Base-by-base conservation (phyloP, 2,797 vertebrate genomes). In the Protonibea diacanthus region DNA sequence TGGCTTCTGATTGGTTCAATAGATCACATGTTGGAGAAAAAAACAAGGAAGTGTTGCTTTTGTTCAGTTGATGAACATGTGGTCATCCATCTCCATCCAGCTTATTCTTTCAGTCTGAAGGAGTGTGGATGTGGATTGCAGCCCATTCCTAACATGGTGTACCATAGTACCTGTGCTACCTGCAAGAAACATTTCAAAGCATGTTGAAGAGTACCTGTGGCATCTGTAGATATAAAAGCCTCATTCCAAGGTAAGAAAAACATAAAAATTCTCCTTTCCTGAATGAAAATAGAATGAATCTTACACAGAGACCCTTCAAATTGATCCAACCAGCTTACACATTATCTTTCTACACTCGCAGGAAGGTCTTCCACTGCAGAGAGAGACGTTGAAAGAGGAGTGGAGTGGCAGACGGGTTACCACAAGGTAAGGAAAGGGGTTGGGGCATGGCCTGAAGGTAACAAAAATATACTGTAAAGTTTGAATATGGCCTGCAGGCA, bases 11-110 rank as follows among this genome's bases (percentile, higher is more conserved):
- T 51, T 68, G 57, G 58, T 44, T 20, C 4, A 2, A 5, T 17
- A 20, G n/a, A 3, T 63, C 71, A 80, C 18, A 63, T 68, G 63
- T 11, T 57, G 14, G 44, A 21, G 15, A 33, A 66, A 53, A 27
- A 55, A 13, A 38, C 33, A 38, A 72, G 51, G 64, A 63, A 62
- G 63, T 20, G 14, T 3, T 21, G 17, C 7, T 29, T 53, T 42
- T 15, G 15, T 6, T 27, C 18, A 18, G 62, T 0, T 29, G 3
- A 20, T 55, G 48, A 14, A 17, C 9, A 18, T 63, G 23, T 63
- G 27, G 0, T 6, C 13, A 42, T 42, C 21, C 21, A n/a, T 1
- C 29, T 61, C 4, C 11, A 14, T 5, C 3, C 25, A 48, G n/a
- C 27, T 56, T 48, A 2, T 42, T 25, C 6, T 57, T 44, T 23